Percentiles rank a stretch among this genome's conserved stretches.
Evolutionary conservation across 2,797 vertebrate species (phyloP).

Genomic region (Tangara arthus): DNA sequence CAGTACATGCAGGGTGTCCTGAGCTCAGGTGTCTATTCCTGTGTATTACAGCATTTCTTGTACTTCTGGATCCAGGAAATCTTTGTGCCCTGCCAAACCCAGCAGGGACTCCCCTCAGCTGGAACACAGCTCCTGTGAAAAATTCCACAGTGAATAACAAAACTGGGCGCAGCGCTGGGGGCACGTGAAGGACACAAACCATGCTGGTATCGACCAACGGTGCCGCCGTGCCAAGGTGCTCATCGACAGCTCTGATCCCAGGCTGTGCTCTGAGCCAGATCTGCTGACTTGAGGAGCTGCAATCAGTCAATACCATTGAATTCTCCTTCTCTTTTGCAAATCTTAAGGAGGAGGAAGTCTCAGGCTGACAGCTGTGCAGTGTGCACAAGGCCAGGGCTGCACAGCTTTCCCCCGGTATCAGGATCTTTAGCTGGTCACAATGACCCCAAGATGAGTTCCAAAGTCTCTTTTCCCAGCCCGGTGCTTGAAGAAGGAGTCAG

Average conservation of each 20-base stretch:
- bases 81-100: background rate
- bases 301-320: conserved; percentile 29
- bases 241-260: conserved; percentile 14
- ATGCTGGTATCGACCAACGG: background rate
- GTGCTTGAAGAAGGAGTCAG: too few relatives aligned
- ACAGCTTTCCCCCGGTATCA: background rate
- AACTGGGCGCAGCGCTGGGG: background rate
- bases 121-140: background rate
- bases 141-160: accelerated
- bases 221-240: background rate
- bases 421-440: too few relatives aligned
- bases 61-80: background rate
- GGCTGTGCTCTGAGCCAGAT: background rate
- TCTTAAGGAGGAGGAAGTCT: background rate
- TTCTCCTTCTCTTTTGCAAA: conserved; percentile 20
- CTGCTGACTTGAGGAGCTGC: conserved; percentile 35
- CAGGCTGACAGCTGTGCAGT: conserved; percentile 8
- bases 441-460: too few relatives aligned
- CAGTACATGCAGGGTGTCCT: background rate
- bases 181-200: background rate
- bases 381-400: background rate
- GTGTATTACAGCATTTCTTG: background rate
- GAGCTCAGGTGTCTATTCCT: background rate
- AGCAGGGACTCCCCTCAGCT: background rate
- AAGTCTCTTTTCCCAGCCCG: too few relatives aligned